Conservation (phyloP, 2,888 invertebrate species). For the Steinernema scapterisci region DNA sequence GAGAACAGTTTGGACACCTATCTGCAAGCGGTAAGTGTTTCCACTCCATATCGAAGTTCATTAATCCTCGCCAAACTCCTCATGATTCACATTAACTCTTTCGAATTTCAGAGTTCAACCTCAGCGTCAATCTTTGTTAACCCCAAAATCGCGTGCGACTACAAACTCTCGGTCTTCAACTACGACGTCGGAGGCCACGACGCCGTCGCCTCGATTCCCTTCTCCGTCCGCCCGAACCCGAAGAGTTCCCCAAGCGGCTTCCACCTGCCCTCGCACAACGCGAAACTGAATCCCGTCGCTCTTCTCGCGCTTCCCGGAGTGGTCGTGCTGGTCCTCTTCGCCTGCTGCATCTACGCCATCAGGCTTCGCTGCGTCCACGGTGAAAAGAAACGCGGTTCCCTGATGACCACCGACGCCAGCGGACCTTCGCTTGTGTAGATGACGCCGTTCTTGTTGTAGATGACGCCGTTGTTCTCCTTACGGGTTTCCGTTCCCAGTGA, state of each 20-base stretch:
- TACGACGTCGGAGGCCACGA: constrained; percentile 8
- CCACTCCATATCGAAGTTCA: no score
- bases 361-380: background rate
- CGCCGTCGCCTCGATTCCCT: constrained; percentile 2
- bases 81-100: no score
- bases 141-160: background rate
- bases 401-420: constrained; percentile 10
- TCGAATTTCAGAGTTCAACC: background rate
- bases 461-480: background rate
- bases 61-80: no score
- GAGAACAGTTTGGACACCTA: constrained; percentile 6
- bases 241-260: background rate
- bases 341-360: constrained; percentile 18
- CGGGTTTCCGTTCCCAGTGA: constrained; percentile 6
- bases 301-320: background rate
- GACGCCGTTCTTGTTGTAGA: no score
- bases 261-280: background rate
- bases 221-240: constrained; percentile 1
- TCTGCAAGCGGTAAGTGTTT: constrained; percentile 7
- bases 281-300: constrained; percentile 8
- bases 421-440: constrained; percentile 15
- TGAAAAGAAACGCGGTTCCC: constrained; percentile 4
- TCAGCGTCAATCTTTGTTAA: background rate
- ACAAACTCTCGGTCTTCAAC: constrained; percentile 3
- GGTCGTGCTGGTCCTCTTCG: background rate